Evolutionary conservation across 2,113 vertebrate species (phyloP).

Genomic region (Campylomormyrus numenius): DNA sequence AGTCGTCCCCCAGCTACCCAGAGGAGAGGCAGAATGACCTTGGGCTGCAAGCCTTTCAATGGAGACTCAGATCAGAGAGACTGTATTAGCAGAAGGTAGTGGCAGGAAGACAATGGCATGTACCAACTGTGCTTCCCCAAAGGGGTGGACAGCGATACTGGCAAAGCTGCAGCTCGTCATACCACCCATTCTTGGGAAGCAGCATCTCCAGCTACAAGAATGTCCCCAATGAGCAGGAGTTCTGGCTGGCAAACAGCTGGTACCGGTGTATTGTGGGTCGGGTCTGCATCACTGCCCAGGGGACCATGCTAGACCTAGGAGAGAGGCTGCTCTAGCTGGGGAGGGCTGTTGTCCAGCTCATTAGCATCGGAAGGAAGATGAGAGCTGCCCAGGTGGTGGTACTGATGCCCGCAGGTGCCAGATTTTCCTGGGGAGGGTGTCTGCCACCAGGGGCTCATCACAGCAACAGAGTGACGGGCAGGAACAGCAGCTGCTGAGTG

Average conservation of each 20-base stretch:
- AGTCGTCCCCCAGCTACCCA: background rate
- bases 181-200: background rate
- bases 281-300: background rate
- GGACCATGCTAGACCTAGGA: background rate
- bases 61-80: background rate
- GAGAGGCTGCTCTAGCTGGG: background rate
- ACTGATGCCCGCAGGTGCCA: background rate
- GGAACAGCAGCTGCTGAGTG: background rate
- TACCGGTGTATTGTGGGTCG: background rate
- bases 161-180: background rate
- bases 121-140: background rate
- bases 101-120: background rate
- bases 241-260: background rate
- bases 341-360: background rate
- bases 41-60: background rate
- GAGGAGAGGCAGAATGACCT: background rate
- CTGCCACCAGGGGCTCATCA: background rate
- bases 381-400: background rate
- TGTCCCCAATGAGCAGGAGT: background rate
- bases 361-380: background rate
- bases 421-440: background rate
- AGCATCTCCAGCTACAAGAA: background rate
- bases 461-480: background rate
- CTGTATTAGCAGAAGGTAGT: background rate
- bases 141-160: background rate